Evolutionary conservation across 2,113 vertebrate species (phyloP), one percentile per base, ranked within the genome.

Genomic region (Erythrocebus patas): DNA sequence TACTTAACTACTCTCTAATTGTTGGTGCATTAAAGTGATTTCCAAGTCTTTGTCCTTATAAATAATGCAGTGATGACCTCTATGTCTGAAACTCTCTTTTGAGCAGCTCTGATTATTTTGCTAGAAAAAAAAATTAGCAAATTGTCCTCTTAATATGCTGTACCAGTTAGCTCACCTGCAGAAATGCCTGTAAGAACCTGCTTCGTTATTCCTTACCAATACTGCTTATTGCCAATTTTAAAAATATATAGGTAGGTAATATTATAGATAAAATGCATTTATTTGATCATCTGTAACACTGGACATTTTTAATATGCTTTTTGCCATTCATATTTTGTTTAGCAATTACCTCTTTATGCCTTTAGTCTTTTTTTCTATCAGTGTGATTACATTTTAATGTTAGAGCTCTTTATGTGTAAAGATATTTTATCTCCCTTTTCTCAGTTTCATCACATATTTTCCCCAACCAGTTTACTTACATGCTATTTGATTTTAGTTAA

Each of bases 31-130:
- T 85, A 40, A 95, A 68, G 32, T 89, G 81, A 93, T 75, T 95
- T 86, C 70, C 59, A 94, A 95, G 72, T 52, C 94, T 91, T 82
- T 91, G 57, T 38, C 85, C 93, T 92, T 61, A 93, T 79, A 79
- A 93, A 91, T 76, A 93, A 97, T 93, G 32, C 78, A 83, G 59
- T 10, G 48, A 91, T 89, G 85, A 55, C 45, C 86, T 97, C 84
- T 59, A 38, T 14, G 35, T 81, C 76, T 22, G 92, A 64, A 78
- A 45, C n/a, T 89, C 40, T 66, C 94, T 84, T 80, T 80, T 43
- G 35, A 91, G 40, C 9, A 78, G 61, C 14, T 89, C 73, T 75
- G 89, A 89, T 93, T 86, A 85, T 97, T 93, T 93, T 66, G 5
- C 59, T 89, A 89, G 57, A 1, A 72, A 88, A 89, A 94, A 78